These are phyloP conservation scores for Gobio gobio DNA, from an alignment of 2,113 vertebrate species.

Conservation along the genomic window DNA sequence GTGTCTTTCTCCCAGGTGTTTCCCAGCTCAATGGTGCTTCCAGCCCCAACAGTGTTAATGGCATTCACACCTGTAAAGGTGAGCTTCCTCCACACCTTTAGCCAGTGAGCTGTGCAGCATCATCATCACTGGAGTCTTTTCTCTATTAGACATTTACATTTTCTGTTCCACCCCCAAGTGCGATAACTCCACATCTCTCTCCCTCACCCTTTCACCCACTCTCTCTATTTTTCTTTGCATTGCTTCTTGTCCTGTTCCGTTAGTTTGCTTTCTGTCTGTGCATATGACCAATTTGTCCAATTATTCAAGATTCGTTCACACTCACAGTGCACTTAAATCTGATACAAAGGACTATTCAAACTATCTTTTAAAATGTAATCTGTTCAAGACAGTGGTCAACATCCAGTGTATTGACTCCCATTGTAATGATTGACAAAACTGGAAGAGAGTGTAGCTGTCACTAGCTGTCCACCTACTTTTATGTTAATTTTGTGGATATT, in stretches of 20 bases:
- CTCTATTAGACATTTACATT: slow-evolving; percentile 13
- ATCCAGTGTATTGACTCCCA: neutral
- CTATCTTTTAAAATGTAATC: neutral
- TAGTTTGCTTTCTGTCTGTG: slow-evolving; percentile 30
- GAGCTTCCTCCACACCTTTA: slow-evolving; percentile 69
- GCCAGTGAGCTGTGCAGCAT: slow-evolving; percentile 25
- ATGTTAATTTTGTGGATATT: too few species aligned
- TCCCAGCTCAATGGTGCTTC: slow-evolving; percentile 76
- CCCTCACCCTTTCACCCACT: neutral
- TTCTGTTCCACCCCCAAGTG: neutral
- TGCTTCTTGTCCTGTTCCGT: slow-evolving; percentile 18
- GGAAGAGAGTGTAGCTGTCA: too few species aligned
- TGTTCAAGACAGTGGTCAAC: neutral
- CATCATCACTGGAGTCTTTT: neutral
- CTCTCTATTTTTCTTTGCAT: neutral
- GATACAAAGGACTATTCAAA: neutral
- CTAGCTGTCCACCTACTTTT: too few species aligned
- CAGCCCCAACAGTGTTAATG: slow-evolving; percentile 90
- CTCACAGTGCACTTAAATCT: neutral
- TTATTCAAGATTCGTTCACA: neutral
- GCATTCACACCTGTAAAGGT: slow-evolving; percentile 99
- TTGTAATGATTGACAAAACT: neutral
- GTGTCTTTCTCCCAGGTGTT: slow-evolving; percentile 72
- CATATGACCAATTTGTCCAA: neutral
- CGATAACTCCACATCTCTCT: neutral